These are phyloP conservation scores for Ricordea florida DNA, from an alignment of 92 coral and sea anemone species.

Conservation along the genomic window DNA sequence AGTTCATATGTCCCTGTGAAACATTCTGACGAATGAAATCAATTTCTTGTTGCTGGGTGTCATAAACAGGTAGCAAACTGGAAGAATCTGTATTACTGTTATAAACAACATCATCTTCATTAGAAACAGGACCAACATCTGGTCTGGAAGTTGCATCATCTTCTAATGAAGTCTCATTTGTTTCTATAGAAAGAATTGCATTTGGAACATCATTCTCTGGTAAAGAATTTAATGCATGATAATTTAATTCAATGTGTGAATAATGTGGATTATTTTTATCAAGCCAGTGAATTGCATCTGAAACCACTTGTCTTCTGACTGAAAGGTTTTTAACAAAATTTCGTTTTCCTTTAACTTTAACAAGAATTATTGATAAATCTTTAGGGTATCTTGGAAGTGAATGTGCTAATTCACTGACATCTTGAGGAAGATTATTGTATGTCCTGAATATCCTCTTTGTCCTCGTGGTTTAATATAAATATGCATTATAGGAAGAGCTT, in stretches of 20 bases:
- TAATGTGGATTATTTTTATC: slow-evolving; percentile 67
- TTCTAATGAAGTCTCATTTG: slow-evolving; percentile 3
- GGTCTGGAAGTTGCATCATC: too few species aligned
- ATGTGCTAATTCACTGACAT: slow-evolving; percentile 60
- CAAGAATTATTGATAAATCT: slow-evolving; percentile 68
- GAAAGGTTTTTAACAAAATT: slow-evolving; percentile 54
- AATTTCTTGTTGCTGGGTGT: slow-evolving; percentile 52
- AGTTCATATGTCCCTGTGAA: neutral
- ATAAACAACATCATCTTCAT: slow-evolving; percentile 38
- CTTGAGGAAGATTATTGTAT: slow-evolving; percentile 67
- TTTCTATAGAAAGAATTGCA: slow-evolving; percentile 42
- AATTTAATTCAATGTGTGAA: slow-evolving; percentile 40
- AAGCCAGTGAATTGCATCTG: slow-evolving; percentile 65
- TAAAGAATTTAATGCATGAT: slow-evolving; percentile 42
- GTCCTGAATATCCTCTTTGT: slow-evolving; percentile 56
- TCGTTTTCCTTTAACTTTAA: slow-evolving; percentile 56
- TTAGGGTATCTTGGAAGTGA: slow-evolving; percentile 70
- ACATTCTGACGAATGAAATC: slow-evolving; percentile 4
- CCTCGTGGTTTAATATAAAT: too few species aligned
- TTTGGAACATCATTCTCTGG: slow-evolving; percentile 64
- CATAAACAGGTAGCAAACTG: slow-evolving; percentile 48
- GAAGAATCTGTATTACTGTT: slow-evolving; percentile 29
- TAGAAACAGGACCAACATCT: neutral
- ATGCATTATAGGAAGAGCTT: slow-evolving; percentile 71
- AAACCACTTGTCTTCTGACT: slow-evolving; percentile 60